A percentile compares a stretch with the other conserved stretches of the same genome.
These are phyloP conservation scores for Pammene aurita DNA, from an alignment of 2,888 invertebrate genomes.

Conservation along the genomic window DNA sequence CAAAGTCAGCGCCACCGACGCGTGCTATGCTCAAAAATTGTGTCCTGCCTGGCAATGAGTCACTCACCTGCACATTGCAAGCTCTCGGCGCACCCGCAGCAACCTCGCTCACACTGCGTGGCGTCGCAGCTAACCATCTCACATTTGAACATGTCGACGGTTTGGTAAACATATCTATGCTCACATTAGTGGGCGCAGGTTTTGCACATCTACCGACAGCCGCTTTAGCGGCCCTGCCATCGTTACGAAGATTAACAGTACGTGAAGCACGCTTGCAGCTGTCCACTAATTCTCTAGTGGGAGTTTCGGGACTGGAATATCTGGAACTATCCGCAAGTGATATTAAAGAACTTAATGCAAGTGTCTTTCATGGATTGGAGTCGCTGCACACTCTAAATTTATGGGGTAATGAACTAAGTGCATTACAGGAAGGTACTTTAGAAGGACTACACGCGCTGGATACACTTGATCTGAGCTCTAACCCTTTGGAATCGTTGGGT, in stretches of 20 bases:
- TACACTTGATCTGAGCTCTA: constrained; percentile 25
- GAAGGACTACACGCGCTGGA: constrained; percentile 15
- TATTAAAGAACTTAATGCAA: constrained; percentile 10
- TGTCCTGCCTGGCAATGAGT: constrained; percentile 23
- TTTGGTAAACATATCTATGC: constrained; percentile 16
- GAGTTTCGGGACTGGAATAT: constrained; percentile 24
- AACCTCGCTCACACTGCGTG: constrained; percentile 85
- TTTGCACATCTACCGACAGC: constrained; percentile 16
- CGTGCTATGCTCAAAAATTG: constrained; percentile 18
- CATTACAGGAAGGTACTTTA: constrained; percentile 17
- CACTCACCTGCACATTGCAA: constrained; percentile 30
- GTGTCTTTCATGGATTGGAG: constrained; percentile 6
- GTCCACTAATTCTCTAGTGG: constrained; percentile 6
- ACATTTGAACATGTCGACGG: constrained; percentile 58
- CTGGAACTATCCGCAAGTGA: constrained; percentile 31
- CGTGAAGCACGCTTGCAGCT: constrained; percentile 23
- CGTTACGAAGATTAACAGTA: constrained; percentile 27
- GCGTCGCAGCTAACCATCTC: constrained; percentile 84
- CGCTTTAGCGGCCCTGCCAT: constrained; percentile 32
- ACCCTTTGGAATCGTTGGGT: constrained; percentile 28
- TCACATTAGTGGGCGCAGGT: constrained; percentile 21
- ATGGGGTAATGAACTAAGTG: constrained; percentile 31
- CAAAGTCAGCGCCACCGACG: constrained; percentile 23
- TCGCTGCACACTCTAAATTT: constrained; percentile 21
- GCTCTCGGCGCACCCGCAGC: constrained; percentile 73